These are phyloP conservation scores for Atrichornis clamosus DNA, from an alignment of 2,113 vertebrate genomes.

Conservation along the genomic window DNA sequence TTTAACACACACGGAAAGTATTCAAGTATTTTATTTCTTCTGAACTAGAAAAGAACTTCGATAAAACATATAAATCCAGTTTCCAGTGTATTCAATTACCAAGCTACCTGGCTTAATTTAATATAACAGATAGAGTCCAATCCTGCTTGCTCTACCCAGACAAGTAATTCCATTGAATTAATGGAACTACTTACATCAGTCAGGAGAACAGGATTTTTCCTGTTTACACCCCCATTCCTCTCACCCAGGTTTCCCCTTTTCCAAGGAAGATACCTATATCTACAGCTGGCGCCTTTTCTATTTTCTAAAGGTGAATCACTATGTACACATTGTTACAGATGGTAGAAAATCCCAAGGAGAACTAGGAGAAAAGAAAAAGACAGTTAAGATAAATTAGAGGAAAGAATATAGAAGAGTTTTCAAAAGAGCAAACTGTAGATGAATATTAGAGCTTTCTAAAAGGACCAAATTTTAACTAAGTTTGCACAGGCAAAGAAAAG, in stretches of 20 bases:
- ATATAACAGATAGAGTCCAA: background rate
- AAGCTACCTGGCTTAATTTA: background rate
- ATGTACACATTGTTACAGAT: slow-evolving; percentile 67
- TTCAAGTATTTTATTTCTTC: background rate
- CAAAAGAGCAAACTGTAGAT: background rate
- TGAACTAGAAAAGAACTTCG: background rate
- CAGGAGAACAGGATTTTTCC: background rate
- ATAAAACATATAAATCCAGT: background rate
- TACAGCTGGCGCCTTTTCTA: slow-evolving; percentile 65
- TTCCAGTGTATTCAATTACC: background rate
- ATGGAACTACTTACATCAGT: background rate
- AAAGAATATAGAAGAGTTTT: background rate
- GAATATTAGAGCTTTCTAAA: background rate
- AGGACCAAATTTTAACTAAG: background rate
- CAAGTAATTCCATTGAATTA: background rate
- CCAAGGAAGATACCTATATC: slow-evolving; percentile 69
- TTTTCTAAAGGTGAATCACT: slow-evolving; percentile 70
- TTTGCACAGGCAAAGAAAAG: background rate
- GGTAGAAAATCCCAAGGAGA: slow-evolving; percentile 75
- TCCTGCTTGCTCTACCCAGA: background rate
- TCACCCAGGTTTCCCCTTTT: slow-evolving; percentile 22
- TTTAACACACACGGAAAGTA: background rate
- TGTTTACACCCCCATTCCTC: background rate
- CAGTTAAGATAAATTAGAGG: slow-evolving; percentile 63
- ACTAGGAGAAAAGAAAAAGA: slow-evolving; percentile 77